Percentiles rank a stretch among this genome's conserved stretches.
phyloP scores from a whole-genome alignment of 2,797 vertebrate genomes.

The Varecia variegata region DNA sequence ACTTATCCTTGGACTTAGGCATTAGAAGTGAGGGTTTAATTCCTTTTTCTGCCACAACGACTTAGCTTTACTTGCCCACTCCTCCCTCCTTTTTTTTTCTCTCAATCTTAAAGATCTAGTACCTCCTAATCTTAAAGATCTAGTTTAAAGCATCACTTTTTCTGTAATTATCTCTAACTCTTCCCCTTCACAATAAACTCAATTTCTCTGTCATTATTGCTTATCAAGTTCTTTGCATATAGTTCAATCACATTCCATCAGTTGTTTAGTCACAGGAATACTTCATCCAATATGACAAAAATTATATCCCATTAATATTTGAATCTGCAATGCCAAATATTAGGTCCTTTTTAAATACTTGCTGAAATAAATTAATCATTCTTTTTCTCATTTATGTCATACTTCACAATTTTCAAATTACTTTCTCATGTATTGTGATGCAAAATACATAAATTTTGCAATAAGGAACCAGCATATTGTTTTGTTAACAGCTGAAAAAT shows the following conservation, averaged over 20 bases:
- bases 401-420: not conserved
- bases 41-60: not conserved
- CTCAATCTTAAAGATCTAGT: not conserved
- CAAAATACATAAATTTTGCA: slow-evolving; percentile 12
- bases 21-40: not conserved
- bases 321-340: not conserved
- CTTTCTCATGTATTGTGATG: not conserved
- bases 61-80: not conserved
- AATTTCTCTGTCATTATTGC: not conserved
- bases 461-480: not conserved
- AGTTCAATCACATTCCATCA: not conserved
- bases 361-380: not conserved
- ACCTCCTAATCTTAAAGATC: not conserved
- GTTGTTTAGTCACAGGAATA: not conserved
- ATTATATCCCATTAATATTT: not conserved
- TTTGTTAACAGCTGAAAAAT: not conserved
- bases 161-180: not conserved
- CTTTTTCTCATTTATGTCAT: not conserved
- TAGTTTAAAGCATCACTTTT: not conserved
- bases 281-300: not conserved
- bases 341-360: not conserved
- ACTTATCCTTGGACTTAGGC: not conserved
- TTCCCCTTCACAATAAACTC: not conserved
- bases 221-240: not conserved
- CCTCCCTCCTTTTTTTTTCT: not conserved